Evolutionary conservation across 2,797 vertebrate species (phyloP).

Genomic region (Sternarchorhynchus goeldii): DNA sequence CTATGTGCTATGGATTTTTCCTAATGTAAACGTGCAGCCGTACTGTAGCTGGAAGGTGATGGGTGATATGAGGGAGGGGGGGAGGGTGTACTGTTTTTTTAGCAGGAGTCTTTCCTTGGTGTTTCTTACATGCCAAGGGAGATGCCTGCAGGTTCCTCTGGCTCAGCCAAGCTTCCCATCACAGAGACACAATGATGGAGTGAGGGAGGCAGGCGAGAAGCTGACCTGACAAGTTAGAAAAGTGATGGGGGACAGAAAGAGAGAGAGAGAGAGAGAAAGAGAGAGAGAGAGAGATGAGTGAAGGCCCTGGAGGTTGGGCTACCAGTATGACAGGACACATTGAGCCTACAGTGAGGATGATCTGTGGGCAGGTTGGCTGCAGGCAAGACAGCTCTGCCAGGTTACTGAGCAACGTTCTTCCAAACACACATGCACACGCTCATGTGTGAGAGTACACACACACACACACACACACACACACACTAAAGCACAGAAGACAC

Average conservation of each 20-base stretch:
- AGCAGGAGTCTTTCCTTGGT: constrained; percentile 3
- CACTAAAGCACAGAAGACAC: not conserved
- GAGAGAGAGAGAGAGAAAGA: not conserved
- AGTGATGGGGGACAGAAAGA: constrained; percentile 15
- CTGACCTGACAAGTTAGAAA: constrained; percentile 48
- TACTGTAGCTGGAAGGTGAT: constrained; percentile 1
- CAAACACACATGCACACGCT: constrained; percentile 15
- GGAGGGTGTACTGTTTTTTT: constrained; percentile 7
- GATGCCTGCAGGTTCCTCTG: constrained; percentile 19
- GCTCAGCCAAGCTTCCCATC: constrained; percentile 34
- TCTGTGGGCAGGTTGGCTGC: constrained; percentile 51
- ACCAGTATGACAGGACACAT: constrained; percentile 48
- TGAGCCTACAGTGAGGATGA: constrained; percentile 43
- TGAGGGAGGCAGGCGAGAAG: constrained; percentile 44
- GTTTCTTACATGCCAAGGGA: constrained; percentile 31
- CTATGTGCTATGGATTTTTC: not conserved
- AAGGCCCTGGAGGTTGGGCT: constrained; percentile 41
- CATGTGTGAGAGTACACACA: not conserved
- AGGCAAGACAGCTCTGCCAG: constrained; percentile 47
- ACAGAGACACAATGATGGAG: constrained; percentile 43
- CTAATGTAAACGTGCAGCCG: not conserved
- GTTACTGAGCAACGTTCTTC: constrained; percentile 22
- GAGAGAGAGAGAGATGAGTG: constrained; percentile 32
- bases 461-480: constrained; percentile 11
- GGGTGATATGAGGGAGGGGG: not conserved